Evolutionary conservation across 2,113 vertebrate species (phyloP), one percentile per base, ranked within the genome.

Genomic region (Leptodactylus fuscus): DNA sequence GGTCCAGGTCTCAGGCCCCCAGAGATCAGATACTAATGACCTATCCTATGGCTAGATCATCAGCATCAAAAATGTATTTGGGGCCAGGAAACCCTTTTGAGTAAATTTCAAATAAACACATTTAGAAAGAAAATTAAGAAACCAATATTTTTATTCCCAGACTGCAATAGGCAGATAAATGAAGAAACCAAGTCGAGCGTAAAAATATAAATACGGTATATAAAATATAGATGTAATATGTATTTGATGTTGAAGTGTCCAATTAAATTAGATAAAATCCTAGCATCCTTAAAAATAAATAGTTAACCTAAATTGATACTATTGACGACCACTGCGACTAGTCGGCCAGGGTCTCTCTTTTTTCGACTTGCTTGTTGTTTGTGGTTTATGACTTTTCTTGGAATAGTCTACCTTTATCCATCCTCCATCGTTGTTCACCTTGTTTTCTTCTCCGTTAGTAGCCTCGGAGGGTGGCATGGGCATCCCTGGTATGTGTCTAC

Each of bases 321-420:
- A 94, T 89, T 92, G 96, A 49, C 91, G 90, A 4, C 92, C 92
- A 5, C 92, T 92, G 0, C 94, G 93, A 44, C 93, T 93, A 81
- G 90, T 92, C 10, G 95, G 96, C 32, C 88, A 88, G 81, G 94
- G 55, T 74, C 96, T 92, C 18, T 97, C 97, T 89, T 94, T 96
- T 81, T 90, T 93, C 0, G 65, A 75, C 87, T 96, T 96, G 88
- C 93, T 87, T 2, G 93, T 87, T 1, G 82, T 77, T 65, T 92
- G 95, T 86, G 94, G 95, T 87, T 94, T 93, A 77, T 92, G 90
- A 65, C 94, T 74, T 91, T 95, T 97, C 89, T 95, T 98, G 0
- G 89, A 89, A 6, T 96, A 92, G 83, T 97, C 95, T 88, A 99
- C 97, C 90, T 95, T 97, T 83, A 95, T 96, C 98, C 98, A 99